Evolutionary conservation across 2,113 vertebrate genomes (phyloP).

Genomic region (Apodemus sylvaticus): DNA sequence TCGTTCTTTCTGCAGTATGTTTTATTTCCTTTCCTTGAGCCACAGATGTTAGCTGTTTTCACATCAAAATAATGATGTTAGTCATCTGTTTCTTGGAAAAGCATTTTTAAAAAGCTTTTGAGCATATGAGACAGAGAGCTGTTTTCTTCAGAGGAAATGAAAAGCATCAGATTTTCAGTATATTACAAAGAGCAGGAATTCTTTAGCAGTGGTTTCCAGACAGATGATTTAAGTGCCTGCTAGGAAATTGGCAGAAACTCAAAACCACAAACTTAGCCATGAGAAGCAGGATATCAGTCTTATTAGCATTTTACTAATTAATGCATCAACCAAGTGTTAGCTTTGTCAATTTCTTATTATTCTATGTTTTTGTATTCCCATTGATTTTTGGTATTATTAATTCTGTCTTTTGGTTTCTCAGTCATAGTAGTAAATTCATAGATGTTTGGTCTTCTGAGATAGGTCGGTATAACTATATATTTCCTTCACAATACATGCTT

Average conservation of each 20-base stretch:
- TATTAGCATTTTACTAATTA: not conserved
- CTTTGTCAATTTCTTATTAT: not conserved
- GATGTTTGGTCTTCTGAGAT: not conserved
- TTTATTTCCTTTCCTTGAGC: constrained; percentile 54
- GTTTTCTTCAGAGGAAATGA: constrained; percentile 70
- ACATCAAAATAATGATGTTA: constrained; percentile 79
- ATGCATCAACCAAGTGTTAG: not conserved
- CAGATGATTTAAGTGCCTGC: constrained; percentile 66
- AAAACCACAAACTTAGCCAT: constrained; percentile 24
- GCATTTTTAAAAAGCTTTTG: constrained; percentile 79
- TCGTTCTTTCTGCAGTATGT: constrained; percentile 33
- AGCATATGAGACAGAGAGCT: constrained; percentile 66
- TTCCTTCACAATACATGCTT: not conserved
- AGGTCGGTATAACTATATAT: not conserved
- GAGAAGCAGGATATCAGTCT: not conserved
- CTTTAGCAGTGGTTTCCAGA: constrained; percentile 66
- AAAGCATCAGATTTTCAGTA: constrained; percentile 68
- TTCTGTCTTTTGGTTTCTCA: not conserved
- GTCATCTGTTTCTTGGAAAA: constrained; percentile 77
- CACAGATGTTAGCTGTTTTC: constrained; percentile 75
- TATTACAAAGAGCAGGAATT: constrained; percentile 63
- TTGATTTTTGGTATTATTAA: not conserved
- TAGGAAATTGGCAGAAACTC: constrained; percentile 49
- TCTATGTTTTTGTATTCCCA: not conserved
- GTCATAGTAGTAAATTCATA: not conserved